Evolutionary conservation across 1,140 invertebrate genomes (phyloP), one percentile per base, ranked within the genome.

Genomic region (Drosophila chauvacae): DNA sequence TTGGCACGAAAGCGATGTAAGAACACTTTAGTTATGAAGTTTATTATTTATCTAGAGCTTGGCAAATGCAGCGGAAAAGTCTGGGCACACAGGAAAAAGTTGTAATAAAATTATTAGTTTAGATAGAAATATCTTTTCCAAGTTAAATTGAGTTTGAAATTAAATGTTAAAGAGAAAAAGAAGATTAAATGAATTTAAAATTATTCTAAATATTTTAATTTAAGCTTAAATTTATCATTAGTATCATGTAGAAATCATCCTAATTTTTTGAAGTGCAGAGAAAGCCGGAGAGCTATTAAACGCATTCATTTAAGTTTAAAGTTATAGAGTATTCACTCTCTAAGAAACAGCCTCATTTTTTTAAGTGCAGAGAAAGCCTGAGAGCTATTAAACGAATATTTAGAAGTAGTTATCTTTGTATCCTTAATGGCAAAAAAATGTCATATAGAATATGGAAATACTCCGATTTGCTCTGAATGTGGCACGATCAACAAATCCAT

Each of bases 31-130:
- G 39, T 26, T 11, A 18, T 33, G 20, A 44, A 44, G 57, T 65
- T 65, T 62, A 65, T 45, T 62, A 28, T 56, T 44, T 44, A 62
- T 35, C 58, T 14, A 18, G 56, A 61, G 61, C 37, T 33, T 10
- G 20, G 56, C 37, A 23, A 59, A 23, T 23, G 26, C 37, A n/a
- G 7, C 7, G 16, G 28, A 14, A 20, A 63, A 59, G 41, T 18
- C 39, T 33, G 4, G 13, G 4, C 44, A 2, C 18, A 10, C 20
- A 3, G 5, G 0, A 4, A 56, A 39, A 26, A 23, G 16, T 10
- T 11, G 5, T 16, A 14, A 16, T 3, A 37, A 16, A 37, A 7
- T 33, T n/a, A 10, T 33, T 14, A 14, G n/a, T 16, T 5, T 0
- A n/a, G 26, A 18, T 18, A 33, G 2, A 3, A 7, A 7, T 1